These are phyloP conservation scores for Chrysogorgia sp. DNA, from an alignment of 92 coral and sea anemone genomes.

Conservation along the genomic window DNA sequence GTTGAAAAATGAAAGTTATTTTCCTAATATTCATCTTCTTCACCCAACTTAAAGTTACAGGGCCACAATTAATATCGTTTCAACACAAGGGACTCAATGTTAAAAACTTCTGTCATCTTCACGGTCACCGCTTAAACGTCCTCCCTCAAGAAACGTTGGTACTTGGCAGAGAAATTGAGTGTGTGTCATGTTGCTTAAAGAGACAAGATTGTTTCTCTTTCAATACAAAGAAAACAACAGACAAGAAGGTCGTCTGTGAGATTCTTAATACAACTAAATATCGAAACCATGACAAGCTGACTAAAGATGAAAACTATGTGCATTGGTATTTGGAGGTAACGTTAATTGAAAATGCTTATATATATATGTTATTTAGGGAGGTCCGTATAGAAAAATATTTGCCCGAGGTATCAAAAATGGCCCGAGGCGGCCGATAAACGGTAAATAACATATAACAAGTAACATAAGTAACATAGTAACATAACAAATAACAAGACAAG, in stretches of 20 bases:
- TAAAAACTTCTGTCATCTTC: background rate
- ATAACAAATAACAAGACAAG: no score
- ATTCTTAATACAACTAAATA: slow-evolving; percentile 39
- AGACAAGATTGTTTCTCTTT: slow-evolving; percentile 32
- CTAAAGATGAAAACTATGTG: slow-evolving; percentile 1
- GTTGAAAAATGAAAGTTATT: background rate
- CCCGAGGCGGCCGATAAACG: no score
- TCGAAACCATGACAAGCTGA: background rate
- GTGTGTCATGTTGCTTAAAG: slow-evolving; percentile 5
- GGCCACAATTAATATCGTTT: background rate
- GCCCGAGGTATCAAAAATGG: no score
- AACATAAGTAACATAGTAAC: no score
- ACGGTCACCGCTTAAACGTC: slow-evolving; percentile 28
- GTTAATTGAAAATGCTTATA: background rate
- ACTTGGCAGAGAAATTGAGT: background rate
- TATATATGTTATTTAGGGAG: no score
- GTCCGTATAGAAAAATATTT: no score
- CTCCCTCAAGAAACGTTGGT: slow-evolving; percentile 5
- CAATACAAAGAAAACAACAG: slow-evolving; percentile 14
- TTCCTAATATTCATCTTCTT: background rate
- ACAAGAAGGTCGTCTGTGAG: slow-evolving; percentile 31
- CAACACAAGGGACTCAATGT: background rate
- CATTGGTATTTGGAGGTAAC: slow-evolving; percentile 45
- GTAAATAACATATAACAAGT: no score
- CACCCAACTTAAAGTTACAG: background rate